Base-by-base conservation (phyloP, 2,888 invertebrate genomes). In the Acanthosepion esculentum region DNA sequence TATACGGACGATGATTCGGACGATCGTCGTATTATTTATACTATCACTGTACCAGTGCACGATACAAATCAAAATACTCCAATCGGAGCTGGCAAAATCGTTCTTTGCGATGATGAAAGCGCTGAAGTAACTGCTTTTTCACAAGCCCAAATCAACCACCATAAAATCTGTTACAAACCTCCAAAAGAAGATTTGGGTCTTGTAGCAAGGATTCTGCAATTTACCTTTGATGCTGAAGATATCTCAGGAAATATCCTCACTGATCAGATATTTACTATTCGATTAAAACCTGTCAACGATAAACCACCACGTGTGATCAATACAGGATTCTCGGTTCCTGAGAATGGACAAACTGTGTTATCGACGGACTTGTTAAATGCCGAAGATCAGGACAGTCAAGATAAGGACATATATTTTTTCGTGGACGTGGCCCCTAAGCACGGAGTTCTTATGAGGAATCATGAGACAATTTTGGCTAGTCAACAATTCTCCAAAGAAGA, bases 81-180 rank as follows among this genome's bases (percentile, higher is more conserved):
- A 0, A 94, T 96, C 94, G 96, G 96, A 94, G 96, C 97, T 20
- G 97, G 97, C 12, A 95, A 95, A 48, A 95, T 97, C 55, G 97
- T 97, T 33, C 95, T 96, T 29, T 97, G 97, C 95, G 97, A 97
- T 59, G 95, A 96, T 91, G 96, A 96, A 29, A 95, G 96, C n/a
- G 94, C 94, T 26, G 95, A 95, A 94, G 95, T 97, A 29, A 95
- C 94, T 23, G 95, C 95, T 55, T 97, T 97, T 95, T 96, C 96
- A 0, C 97, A 97, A 95, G 96, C 97, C 20, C 96, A 97, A 95
- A 96, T 97, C n/a, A 97, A 97, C 95, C 97, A 97, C 95, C 96
- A 96, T 92, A 97, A 97, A 95, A 96, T 97, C 29, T 97, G 97
- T 95, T 97, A 97, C 95, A 95, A 96, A 59, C 97, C 97, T 1